Evolutionary conservation across 2,888 invertebrate genomes (phyloP), one percentile per base, ranked within the genome.

Genomic region (Thymelicus acteon): DNA sequence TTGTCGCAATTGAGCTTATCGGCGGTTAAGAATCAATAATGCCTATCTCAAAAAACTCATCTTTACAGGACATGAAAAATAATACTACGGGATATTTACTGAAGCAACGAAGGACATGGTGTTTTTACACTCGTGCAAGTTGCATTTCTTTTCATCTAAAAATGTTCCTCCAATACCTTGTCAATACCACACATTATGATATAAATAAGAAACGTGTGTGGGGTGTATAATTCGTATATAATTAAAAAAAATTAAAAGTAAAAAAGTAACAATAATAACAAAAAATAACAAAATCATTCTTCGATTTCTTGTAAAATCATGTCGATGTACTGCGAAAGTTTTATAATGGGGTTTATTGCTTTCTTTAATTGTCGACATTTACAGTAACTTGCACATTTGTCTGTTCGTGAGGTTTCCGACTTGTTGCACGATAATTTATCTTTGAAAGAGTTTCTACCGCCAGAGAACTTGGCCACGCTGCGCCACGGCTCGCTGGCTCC

Each of bases 241-340:
- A 24, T 47, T 54, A 40, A 71, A 67, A 19, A 71, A 75, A 72
- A 49, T 60, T 47, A 47, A 68, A 44, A 13, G 15, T 62, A 54
- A 65, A n/a, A 15, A 68, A 71, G 31, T 31, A 15, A 52, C 57
- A 44, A 47, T 60, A 19, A 19, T 2, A 19, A n/a, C n/a, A n/a
- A n/a, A n/a, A n/a, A n/a, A 19, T 19, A 71, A 61, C 52, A 67
- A 60, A 15, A 52, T 60, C 65, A 80, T 71, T 84, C 83, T 49
- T 85, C 81, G 44, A 86, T 78, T 72, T 91, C 86, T 67, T 82
- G 80, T 71, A 92, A 73, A 72, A 90, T 76, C 58, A 74, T 82
- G 72, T 92, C 90, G 52, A 92, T 85, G 72, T 87, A 87, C 15
- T 77, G 80, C 31, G 87, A 85, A 70, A 92, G 81, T 79, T 87